Base-by-base conservation (phyloP, 2,113 vertebrate species). In the Pterocles gutturalis region DNA sequence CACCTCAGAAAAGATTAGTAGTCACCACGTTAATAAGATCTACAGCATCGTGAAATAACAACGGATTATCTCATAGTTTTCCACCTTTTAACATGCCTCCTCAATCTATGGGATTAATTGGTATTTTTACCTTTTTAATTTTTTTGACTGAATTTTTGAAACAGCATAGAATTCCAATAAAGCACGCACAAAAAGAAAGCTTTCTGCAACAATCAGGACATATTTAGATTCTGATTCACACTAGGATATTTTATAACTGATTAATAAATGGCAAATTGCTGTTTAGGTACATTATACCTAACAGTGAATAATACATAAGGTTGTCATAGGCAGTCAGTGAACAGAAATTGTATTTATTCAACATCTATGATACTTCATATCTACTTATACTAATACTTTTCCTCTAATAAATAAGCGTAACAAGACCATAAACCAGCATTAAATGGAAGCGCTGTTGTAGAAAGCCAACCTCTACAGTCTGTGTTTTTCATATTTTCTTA, bases 371-470 rank as follows among this genome's bases (percentile, higher is more conserved):
- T 90, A 81, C 61, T 91, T 96, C 64, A 79, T 89, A 90, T 89
- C 75, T 86, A 46, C 93, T 92, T 95, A 73, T 17, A 65, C 86
- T 83, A 75, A 85, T 90, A 92, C 22, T 55, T 87, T 49, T 75
- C 51, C 49, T 90, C 64, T 70, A 94, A 90, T 90, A 95, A 94
- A 96, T 91, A 95, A 93, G 60, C 3, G 2, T 81, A 95, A 88
- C 69, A 93, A 83, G 80, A 41, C 36, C 76, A 90, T 93, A 96
- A 94, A 94, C 92, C 83, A 88, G 58, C 46, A 92, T 92, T 93
- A 93, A 96, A 83, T 66, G 18, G 87, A 83, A 86, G 29, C 46
- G n/a, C 67, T 88, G 46, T 55, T 95, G 90, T 43, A 88, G 90
- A 91, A 94, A 93, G 75, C 34, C 67, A 67, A 86, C 62, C 26